Base-by-base conservation (phyloP, 2,113 vertebrate species). In the Anhinga rufa region DNA sequence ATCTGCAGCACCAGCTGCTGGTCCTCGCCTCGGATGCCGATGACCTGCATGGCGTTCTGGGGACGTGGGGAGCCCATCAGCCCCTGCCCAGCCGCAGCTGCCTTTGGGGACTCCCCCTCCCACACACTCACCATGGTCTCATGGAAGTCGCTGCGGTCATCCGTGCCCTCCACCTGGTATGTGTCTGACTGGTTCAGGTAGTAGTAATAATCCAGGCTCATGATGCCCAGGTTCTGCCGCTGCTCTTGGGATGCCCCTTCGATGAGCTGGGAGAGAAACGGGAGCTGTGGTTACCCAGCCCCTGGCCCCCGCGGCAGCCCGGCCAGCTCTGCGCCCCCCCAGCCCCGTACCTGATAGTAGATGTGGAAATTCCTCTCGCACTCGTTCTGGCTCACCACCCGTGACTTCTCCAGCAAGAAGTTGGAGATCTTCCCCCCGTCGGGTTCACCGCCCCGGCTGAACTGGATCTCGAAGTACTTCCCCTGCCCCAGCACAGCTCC, bases 381-480 rank as follows among this genome's bases (percentile, higher is more conserved):
- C 96, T 99, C 99, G 3, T 99, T 99, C 97, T 99, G 99, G 97
- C 95, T 99, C 96, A 99, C 99, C 95, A 99, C 99, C 9, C 99
- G 98, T 0, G 99, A 99, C 96, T 99, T 99, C 98, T 99, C 99
- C 94, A 99, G 98, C 76, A 99, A 97, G 94, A 99, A 99, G 97
- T 99, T 99, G 86, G 99, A 99, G 93, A 99, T 99, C 97, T 99
- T 99, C 12, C 99, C 99, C 7, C 99, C 99, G 1, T 99, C 99
- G 0, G 99, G 99, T 82, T 99, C 99, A 4, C 99, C 99, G 0
- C 99, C 99, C 15, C 99, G 98, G 97, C 99, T 99, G 98, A 99
- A 99, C 97, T 99, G 99, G 97, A 99, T 99, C 97, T 99, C 99
- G 34, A 99, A 99, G 96, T 99, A 99, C 95, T 99, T 99, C 51